phyloP scores from a whole-genome alignment of 2,888 invertebrate genomes.

The Oegoconia quadripuncta region DNA sequence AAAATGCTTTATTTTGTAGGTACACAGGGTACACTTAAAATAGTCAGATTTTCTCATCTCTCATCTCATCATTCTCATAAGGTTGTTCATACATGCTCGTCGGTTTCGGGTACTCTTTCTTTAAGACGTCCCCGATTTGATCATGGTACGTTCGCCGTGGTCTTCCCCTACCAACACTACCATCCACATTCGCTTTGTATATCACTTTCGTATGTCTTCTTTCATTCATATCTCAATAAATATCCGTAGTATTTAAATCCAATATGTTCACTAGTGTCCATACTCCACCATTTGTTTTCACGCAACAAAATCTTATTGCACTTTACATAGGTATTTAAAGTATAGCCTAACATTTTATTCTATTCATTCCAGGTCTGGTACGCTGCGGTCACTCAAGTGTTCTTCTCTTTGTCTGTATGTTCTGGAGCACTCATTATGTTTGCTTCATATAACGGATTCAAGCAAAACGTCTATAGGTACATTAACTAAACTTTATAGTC shows the following conservation, averaged over 20 bases:
- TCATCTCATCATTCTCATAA: too few species aligned
- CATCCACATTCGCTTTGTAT: neutral
- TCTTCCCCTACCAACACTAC: too few species aligned
- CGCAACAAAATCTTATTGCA: neutral
- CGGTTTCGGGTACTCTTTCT: too few species aligned
- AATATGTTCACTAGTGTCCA: neutral
- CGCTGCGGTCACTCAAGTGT: constrained; percentile 88
- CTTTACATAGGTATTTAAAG: neutral
- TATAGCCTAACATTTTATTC: neutral
- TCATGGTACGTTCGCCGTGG: too few species aligned
- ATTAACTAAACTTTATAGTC: constrained; percentile 3
- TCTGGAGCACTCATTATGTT: constrained; percentile 90
- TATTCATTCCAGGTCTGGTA: constrained; percentile 84
- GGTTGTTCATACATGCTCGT: too few species aligned
- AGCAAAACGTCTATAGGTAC: constrained; percentile 85
- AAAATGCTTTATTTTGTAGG: too few species aligned
- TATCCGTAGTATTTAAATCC: neutral
- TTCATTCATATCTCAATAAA: neutral
- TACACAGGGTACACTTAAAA: too few species aligned
- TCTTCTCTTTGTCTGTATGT: constrained; percentile 87
- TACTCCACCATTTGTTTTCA: neutral
- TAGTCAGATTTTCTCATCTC: too few species aligned
- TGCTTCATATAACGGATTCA: constrained; percentile 86
- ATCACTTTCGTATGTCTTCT: neutral
- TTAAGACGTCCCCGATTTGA: too few species aligned